Conservation (phyloP, 1,140 invertebrate genomes). For the Sycophaga agraensis region DNA sequence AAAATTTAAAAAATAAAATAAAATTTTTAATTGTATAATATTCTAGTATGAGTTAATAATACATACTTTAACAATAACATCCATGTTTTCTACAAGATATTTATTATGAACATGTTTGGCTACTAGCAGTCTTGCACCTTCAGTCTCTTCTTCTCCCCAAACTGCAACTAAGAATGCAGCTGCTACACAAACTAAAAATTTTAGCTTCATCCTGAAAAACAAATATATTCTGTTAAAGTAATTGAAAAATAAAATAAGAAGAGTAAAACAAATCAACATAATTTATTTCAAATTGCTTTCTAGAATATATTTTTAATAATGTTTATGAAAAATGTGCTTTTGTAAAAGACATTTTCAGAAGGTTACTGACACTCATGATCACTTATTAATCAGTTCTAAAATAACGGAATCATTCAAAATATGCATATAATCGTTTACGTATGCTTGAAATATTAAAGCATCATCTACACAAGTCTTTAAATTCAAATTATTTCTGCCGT, state of each 20-base stretch:
- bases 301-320: background rate
- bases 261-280: background rate
- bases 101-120: slow-evolving; percentile 94
- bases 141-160: slow-evolving; percentile 62
- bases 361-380: background rate
- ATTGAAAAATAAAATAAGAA: background rate
- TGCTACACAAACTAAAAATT: slow-evolving; percentile 40
- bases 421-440: slow-evolving; percentile 3
- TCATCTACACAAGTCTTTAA: background rate
- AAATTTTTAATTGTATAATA: slow-evolving; percentile 2
- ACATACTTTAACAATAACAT: slow-evolving; percentile 85
- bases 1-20: slow-evolving; percentile 4
- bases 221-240: background rate
- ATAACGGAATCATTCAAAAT: slow-evolving; percentile 8
- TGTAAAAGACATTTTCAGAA: background rate
- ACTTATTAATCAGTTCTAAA: background rate
- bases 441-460: slow-evolving; percentile 7
- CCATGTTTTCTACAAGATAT: slow-evolving; percentile 97
- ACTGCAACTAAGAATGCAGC: slow-evolving; percentile 48
- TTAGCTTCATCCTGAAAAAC: slow-evolving; percentile 51
- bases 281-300: background rate
- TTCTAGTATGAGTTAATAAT: background rate
- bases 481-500: background rate
- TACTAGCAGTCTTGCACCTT: slow-evolving; percentile 71
- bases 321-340: background rate